phyloP scores from a whole-genome alignment of 2,888 invertebrate genomes.

The Microplitis manilae region DNA sequence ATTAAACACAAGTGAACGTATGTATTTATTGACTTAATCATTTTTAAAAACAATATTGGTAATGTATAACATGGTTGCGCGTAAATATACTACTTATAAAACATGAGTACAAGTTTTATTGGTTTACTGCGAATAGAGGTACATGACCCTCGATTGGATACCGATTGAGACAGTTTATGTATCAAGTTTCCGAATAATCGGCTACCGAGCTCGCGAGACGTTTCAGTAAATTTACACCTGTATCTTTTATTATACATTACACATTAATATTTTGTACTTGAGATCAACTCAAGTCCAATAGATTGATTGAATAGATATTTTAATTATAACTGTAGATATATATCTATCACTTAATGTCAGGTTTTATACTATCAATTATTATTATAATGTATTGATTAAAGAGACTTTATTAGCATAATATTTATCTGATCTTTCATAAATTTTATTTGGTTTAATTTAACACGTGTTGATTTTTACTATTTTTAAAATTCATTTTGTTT shows the following conservation, averaged over 20 bases:
- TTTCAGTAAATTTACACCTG: neutral
- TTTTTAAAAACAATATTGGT: neutral
- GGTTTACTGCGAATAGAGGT: neutral
- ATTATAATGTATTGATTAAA: neutral
- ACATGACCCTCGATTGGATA: neutral
- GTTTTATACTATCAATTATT: neutral
- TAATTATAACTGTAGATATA: neutral
- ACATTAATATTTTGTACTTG: neutral
- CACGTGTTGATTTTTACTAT: neutral
- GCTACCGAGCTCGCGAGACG: neutral
- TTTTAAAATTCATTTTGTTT: neutral
- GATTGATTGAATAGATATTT: neutral
- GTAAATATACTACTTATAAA: neutral
- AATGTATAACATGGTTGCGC: neutral
- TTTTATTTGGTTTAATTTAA: neutral
- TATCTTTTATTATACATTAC: neutral
- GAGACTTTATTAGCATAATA: neutral
- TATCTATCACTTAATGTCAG: neutral
- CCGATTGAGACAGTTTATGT: neutral
- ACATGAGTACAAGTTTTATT: neutral
- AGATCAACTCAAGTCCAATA: neutral
- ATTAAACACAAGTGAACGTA: neutral
- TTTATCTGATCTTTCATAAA: slow-evolving; percentile 1
- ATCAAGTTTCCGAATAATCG: neutral
- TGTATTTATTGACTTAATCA: neutral